These are phyloP conservation scores for Drosophila prosaltans DNA, from an alignment of 1,140 invertebrate genomes.

Conservation along the genomic window DNA sequence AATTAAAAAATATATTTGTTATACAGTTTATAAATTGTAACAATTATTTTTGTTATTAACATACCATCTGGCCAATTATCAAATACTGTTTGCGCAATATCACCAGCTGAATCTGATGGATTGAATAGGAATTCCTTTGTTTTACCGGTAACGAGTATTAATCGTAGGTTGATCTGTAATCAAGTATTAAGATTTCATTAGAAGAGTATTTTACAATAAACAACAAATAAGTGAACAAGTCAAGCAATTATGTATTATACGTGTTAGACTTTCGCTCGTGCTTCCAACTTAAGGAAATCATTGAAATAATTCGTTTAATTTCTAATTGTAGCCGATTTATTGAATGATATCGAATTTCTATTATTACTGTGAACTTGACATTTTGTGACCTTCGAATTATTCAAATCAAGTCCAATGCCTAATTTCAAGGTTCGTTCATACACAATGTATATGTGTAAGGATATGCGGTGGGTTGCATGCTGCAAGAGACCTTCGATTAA, in stretches of 20 bases:
- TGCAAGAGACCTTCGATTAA: background rate
- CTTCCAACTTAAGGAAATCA: background rate
- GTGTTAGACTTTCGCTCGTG: too few species aligned
- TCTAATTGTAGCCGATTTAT: too few species aligned
- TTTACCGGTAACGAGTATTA: slow-evolving; percentile 99
- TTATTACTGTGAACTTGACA: background rate
- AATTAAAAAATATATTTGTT: too few species aligned
- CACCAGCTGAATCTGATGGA: slow-evolving; percentile 97
- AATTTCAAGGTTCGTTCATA: background rate
- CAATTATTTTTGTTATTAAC: slow-evolving; percentile 17
- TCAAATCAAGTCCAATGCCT: background rate
- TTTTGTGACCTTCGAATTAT: background rate
- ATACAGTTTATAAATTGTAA: too few species aligned
- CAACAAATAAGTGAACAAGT: too few species aligned
- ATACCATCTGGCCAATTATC: slow-evolving; percentile 98
- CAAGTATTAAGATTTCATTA: slow-evolving; percentile 11
- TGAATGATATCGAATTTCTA: background rate
- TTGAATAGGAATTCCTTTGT: slow-evolving; percentile 99
- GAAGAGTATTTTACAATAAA: too few species aligned
- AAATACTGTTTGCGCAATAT: slow-evolving; percentile 99
- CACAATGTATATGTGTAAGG: background rate
- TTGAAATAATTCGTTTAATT: background rate
- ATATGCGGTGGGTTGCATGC: background rate
- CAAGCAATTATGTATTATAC: too few species aligned
- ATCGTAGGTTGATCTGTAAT: slow-evolving; percentile 95